These are phyloP conservation scores for Equus quagga DNA, from an alignment of 2,113 vertebrate genomes.

Conservation along the genomic window DNA sequence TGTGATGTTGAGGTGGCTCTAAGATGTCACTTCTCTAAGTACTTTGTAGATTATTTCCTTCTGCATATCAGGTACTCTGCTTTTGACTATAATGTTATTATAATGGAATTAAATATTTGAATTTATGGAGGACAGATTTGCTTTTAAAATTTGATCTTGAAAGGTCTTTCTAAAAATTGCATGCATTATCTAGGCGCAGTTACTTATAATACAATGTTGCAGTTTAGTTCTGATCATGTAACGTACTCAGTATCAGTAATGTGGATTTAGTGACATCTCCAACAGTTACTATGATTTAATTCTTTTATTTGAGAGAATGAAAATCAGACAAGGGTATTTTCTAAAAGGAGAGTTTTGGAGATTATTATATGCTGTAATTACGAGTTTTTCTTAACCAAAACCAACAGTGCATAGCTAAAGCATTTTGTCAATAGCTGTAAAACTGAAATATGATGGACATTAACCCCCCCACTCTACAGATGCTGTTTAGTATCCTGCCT, in stretches of 20 bases:
- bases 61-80: background rate
- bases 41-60: background rate
- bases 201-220: background rate
- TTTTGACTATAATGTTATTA: background rate
- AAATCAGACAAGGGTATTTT: background rate
- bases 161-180: background rate
- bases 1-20: background rate
- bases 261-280: background rate
- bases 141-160: constrained; percentile 43
- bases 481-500: background rate
- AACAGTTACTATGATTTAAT: background rate
- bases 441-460: background rate
- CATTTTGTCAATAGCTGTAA: background rate
- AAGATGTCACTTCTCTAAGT: background rate
- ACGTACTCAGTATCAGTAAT: background rate
- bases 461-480: too few relatives aligned
- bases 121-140: background rate
- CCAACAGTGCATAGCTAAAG: background rate
- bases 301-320: background rate
- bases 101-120: background rate
- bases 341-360: background rate
- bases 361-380: background rate
- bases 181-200: background rate
- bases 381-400: background rate
- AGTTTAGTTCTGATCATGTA: background rate